These are phyloP conservation scores for Apaloderma vittatum DNA, from an alignment of 2,113 vertebrate genomes.

Conservation along the genomic window DNA sequence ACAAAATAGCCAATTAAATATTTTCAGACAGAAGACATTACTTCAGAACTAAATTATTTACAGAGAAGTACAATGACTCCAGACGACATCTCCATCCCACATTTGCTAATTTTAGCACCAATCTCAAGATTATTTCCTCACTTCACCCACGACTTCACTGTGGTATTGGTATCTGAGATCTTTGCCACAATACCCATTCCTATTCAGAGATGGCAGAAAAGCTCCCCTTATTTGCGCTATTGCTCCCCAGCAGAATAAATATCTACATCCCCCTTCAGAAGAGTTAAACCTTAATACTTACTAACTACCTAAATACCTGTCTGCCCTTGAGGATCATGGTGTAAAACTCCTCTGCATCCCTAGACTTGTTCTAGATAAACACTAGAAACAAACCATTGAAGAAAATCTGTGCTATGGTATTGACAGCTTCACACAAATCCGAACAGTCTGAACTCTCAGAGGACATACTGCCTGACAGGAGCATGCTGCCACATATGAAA, in stretches of 20 bases:
- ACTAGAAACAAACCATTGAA: background rate
- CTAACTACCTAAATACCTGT: background rate
- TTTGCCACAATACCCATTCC: background rate
- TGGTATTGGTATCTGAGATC: background rate
- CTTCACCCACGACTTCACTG: conserved; percentile 2
- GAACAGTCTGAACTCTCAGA: background rate
- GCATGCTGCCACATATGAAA: background rate
- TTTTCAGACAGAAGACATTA: conserved; percentile 30
- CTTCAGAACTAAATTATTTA: conserved; percentile 38
- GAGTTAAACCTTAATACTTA: background rate
- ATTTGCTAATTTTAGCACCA: conserved; percentile 20
- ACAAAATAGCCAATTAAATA: background rate
- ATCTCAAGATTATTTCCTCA: conserved; percentile 11
- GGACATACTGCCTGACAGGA: too few relatives aligned
- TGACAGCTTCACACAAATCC: background rate
- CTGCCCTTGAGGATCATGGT: background rate
- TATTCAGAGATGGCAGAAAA: background rate
- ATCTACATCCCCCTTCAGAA: background rate
- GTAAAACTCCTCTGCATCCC: background rate
- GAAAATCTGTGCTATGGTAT: background rate
- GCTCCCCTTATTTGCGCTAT: background rate
- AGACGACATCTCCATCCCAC: conserved; percentile 15
- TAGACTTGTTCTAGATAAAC: background rate
- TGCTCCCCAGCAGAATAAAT: background rate
- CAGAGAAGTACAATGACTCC: background rate